Base-by-base conservation (phyloP, 2,113 vertebrate genomes). In the Anarhynchus alexandrinus region DNA sequence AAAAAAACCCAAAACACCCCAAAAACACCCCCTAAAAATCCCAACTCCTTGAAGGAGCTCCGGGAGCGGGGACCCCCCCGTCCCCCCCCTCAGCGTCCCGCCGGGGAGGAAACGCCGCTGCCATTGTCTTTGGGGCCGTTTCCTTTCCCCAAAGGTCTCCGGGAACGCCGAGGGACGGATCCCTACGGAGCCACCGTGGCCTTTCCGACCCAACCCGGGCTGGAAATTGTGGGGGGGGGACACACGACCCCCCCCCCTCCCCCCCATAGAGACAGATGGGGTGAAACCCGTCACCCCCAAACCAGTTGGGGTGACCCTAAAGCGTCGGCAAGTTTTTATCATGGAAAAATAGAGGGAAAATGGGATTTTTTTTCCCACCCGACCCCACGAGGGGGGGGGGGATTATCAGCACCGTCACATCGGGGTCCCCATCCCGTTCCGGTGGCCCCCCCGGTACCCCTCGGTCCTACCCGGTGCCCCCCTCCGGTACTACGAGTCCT, bases 41-140 rank as follows among this genome's bases (percentile, higher is more conserved):
- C 42, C 42, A 43, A 43, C 42, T 43, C 34, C 83, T 82, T 66
- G 65, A 73, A 96, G 94, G 61, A 95, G 74, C 69, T 87, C 26
- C 14, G 4, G 54, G 61, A 19, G 29, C 15, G 1, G 49, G 38
- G 82, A 92, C 79, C 91, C 90, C 90, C 90, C 91, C 90, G 11
- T 5, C 42, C 42, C 12, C 42, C 42, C 72, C 96, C 40, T 40
- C 40, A 55, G 25, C 22, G 19, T 51, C 90, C 70, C 47, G n/a
- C 55, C 62, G 4, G 51, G 70, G 87, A 95, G 96, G 95, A 97
- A 97, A 86, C 27, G 67, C 76, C 9, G 8, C 40, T 86, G 54
- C 95, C 95, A 94, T 97, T 97, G 96, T 96, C 59, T 92, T 9
- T 45, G 86, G 93, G 83, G 93, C 96, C 34, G 0, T 95, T 97